phyloP scores from a whole-genome alignment of 1,140 invertebrate species.

The Drosophila grimshawi region DNA sequence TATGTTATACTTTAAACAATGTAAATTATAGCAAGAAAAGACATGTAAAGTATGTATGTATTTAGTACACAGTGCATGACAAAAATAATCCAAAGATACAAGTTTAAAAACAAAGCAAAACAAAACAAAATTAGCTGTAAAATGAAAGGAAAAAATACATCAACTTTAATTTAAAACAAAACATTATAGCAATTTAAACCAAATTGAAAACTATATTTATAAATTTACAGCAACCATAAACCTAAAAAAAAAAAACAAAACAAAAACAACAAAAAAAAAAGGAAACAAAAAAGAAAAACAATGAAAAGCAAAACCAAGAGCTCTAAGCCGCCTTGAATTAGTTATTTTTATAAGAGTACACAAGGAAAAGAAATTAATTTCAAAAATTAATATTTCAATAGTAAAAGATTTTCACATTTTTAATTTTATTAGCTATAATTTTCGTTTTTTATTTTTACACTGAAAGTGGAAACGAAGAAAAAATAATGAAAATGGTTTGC shows the following conservation, averaged over 20 bases:
- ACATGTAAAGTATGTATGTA: conserved; percentile 68
- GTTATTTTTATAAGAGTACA: conserved; percentile 78
- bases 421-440: conserved; percentile 47
- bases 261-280: conserved; percentile 23
- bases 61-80: conserved; percentile 69
- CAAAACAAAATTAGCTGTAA: conserved; percentile 69
- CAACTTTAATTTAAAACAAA: conserved; percentile 58
- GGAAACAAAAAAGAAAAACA: conserved; percentile 41
- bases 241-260: conserved; percentile 16
- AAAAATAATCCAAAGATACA: conserved; percentile 73
- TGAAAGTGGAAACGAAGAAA: conserved; percentile 61
- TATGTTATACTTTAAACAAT: conserved; percentile 44
- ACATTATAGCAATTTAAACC: conserved; percentile 69
- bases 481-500: conserved; percentile 47
- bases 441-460: conserved; percentile 68
- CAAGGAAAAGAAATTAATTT: conserved; percentile 58
- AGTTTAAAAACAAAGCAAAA: conserved; percentile 22
- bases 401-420: conserved; percentile 46
- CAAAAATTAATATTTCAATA: conserved; percentile 72
- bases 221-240: conserved; percentile 37
- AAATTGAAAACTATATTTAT: conserved; percentile 62
- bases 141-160: conserved; percentile 73
- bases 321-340: conserved; percentile 82
- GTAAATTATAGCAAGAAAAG: conserved; percentile 70
- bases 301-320: conserved; percentile 74